Evolutionary conservation across 1,140 invertebrate genomes (phyloP).

Genomic region (Papilio machaon): DNA sequence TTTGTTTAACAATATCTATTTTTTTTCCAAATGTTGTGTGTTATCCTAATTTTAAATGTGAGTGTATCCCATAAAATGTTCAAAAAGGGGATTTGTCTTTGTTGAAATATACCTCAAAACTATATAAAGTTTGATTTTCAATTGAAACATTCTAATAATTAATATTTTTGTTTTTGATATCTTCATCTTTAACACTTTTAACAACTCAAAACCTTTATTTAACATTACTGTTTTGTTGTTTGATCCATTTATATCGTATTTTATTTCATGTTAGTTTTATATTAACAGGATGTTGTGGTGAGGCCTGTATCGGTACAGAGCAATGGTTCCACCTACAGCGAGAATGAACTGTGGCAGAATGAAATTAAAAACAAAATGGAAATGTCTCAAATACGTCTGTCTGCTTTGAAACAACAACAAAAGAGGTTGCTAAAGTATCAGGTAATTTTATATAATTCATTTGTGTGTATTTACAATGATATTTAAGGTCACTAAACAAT

Average conservation of each 20-base stretch:
- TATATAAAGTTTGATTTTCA: neutral
- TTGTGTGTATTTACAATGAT: neutral
- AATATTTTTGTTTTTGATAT: neutral
- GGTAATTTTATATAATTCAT: slow-evolving; percentile 48
- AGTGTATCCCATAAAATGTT: neutral
- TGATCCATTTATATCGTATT: neutral
- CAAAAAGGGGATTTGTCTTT: neutral
- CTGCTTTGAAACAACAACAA: slow-evolving; percentile 78
- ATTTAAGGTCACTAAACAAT: too few species aligned
- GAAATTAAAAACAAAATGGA: slow-evolving; percentile 81
- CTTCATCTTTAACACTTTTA: neutral
- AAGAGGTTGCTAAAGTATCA: slow-evolving; percentile 78
- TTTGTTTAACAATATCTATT: slow-evolving; percentile 29
- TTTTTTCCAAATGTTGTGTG: neutral
- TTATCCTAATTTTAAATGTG: neutral
- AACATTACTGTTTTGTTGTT: neutral
- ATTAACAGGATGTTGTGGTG: slow-evolving; percentile 64
- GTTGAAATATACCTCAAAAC: neutral
- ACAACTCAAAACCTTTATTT: neutral
- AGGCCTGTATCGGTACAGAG: slow-evolving; percentile 78
- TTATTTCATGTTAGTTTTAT: neutral
- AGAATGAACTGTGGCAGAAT: slow-evolving; percentile 81
- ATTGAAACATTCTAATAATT: neutral
- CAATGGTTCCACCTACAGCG: slow-evolving; percentile 77
- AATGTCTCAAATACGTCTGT: slow-evolving; percentile 73